These are phyloP conservation scores for Dyspetes luteomarginatus DNA, from an alignment of 2,888 invertebrate genomes.

Conservation along the genomic window DNA sequence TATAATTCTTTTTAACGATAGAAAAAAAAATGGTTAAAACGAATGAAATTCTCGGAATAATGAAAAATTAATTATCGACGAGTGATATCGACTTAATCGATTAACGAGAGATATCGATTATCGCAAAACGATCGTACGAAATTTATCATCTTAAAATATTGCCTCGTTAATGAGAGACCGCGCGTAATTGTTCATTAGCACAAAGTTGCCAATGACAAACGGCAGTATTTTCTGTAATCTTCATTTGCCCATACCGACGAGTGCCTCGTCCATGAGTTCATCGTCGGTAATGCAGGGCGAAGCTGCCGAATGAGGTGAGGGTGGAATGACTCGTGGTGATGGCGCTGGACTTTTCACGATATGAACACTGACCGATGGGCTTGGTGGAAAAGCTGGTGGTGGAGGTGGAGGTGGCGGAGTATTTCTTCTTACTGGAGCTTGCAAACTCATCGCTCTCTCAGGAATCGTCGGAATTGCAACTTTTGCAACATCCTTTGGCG, in stretches of 20 bases:
- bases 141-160: background rate
- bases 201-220: constrained; percentile 35
- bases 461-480: constrained; percentile 83
- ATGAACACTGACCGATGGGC: constrained; percentile 90
- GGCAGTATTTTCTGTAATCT: constrained; percentile 77
- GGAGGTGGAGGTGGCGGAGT: constrained; percentile 81
- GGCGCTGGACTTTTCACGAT: constrained; percentile 91
- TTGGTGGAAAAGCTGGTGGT: constrained; percentile 83
- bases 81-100: too few species aligned
- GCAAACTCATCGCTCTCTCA: constrained; percentile 85
- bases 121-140: background rate
- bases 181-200: constrained; percentile 24
- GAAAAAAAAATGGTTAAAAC: too few species aligned
- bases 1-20: too few species aligned
- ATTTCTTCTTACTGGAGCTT: constrained; percentile 82
- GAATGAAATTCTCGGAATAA: too few species aligned
- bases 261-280: constrained; percentile 94
- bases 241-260: constrained; percentile 91
- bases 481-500: constrained; percentile 85
- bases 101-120: background rate
- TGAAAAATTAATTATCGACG: too few species aligned
- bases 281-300: constrained; percentile 94
- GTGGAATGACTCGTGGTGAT: constrained; percentile 87
- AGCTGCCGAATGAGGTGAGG: constrained; percentile 88
- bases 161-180: constrained; percentile 35